Conservation (phyloP, 2,797 vertebrate species). For the Loris lydekkerianus region DNA sequence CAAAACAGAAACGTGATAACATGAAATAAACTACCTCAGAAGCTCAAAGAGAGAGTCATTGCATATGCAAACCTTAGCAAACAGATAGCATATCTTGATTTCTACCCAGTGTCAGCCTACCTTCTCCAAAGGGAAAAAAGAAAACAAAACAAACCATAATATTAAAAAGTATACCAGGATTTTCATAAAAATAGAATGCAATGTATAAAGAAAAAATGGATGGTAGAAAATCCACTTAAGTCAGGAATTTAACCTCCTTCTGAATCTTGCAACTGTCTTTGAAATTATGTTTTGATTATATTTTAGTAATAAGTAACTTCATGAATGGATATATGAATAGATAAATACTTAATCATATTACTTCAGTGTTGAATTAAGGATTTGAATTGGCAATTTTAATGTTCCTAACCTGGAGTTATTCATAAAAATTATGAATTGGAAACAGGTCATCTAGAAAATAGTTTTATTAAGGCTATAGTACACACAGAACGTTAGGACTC, state of each 20-base stretch:
- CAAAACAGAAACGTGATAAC: not conserved
- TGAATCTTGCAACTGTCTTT: not conserved
- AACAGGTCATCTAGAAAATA: not conserved
- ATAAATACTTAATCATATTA: not conserved
- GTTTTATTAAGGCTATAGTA: not conserved
- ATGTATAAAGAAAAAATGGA: not conserved
- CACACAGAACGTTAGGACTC: not conserved
- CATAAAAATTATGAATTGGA: not conserved
- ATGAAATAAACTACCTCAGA: not conserved
- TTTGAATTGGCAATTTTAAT: not conserved
- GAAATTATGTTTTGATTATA: conserved; percentile 1
- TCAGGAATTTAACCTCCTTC: not conserved
- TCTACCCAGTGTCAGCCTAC: not conserved
- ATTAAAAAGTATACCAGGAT: not conserved
- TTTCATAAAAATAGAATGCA: not conserved
- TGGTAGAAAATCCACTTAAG: not conserved
- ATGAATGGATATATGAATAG: not conserved
- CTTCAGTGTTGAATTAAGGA: not conserved
- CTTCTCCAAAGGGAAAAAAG: not conserved
- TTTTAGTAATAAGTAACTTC: not conserved
- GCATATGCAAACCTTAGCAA: not conserved
- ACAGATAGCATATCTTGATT: not conserved
- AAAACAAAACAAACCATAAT: not conserved
- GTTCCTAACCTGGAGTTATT: not conserved
- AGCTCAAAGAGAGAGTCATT: not conserved